A percentile compares a stretch with the other conserved stretches of the same genome.
Conservation (phyloP, 2,888 invertebrate species). For the Orthosia incerta region DNA sequence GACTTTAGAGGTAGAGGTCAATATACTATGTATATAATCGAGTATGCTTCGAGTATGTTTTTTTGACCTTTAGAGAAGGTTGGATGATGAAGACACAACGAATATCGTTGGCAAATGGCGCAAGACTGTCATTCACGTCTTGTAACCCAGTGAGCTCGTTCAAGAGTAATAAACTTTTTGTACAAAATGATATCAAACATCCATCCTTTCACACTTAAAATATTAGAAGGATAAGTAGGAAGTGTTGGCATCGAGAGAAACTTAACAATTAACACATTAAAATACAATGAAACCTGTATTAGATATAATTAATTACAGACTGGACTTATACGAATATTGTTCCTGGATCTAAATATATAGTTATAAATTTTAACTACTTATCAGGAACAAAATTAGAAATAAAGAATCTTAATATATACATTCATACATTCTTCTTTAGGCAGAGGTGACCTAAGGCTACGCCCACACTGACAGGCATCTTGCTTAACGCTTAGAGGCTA, state of each 20-base stretch:
- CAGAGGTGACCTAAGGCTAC: no score
- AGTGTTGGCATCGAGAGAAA: conserved; percentile 28
- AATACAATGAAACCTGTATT: conserved; percentile 37
- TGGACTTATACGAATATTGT: conserved; percentile 3
- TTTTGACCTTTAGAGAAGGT: no score
- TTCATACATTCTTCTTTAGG: no score
- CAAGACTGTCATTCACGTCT: no score
- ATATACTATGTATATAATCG: no score
- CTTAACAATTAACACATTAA: conserved; percentile 20
- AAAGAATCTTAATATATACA: background rate
- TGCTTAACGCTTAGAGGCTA: no score
- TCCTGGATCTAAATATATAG: background rate
- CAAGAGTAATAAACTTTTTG: background rate
- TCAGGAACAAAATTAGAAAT: background rate
- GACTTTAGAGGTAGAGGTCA: no score
- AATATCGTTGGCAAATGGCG: no score
- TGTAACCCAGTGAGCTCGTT: no score
- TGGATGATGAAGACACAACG: no score
- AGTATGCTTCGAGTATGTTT: no score
- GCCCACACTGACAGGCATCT: no score
- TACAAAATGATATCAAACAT: background rate
- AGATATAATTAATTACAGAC: background rate
- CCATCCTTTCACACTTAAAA: background rate
- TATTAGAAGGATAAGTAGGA: background rate
- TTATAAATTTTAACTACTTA: background rate